Percentiles rank a stretch among this genome's conserved stretches.
Evolutionary conservation across 2,797 vertebrate species (phyloP).

Genomic region (Leptoclinus maculatus): DNA sequence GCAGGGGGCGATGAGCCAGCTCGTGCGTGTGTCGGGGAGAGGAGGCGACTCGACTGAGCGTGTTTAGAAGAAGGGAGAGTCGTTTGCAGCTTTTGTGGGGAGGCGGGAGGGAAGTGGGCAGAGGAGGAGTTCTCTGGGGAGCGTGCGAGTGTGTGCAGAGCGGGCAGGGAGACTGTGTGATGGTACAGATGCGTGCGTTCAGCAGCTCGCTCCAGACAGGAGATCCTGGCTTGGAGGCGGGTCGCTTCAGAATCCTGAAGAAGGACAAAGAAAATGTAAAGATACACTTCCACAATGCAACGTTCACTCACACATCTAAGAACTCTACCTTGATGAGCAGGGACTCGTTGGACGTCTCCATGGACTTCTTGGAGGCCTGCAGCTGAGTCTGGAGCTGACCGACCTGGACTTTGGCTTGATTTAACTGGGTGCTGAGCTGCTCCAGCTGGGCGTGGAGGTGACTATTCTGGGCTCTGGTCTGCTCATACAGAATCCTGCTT

Average conservation of each 20-base stretch:
- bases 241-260: slow-evolving; percentile 87
- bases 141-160: slow-evolving; percentile 16
- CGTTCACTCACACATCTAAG: not conserved
- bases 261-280: not conserved
- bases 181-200: slow-evolving; percentile 65
- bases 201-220: slow-evolving; percentile 81
- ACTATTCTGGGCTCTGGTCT: slow-evolving; percentile 54
- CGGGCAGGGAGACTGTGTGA: slow-evolving; percentile 35
- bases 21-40: slow-evolving; percentile 11
- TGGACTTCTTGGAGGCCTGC: slow-evolving; percentile 76
- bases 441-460: slow-evolving; percentile 81
- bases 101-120: slow-evolving; percentile 13
- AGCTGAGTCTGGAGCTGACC: slow-evolving; percentile 82
- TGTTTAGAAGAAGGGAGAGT: not conserved
- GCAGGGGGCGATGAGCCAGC: slow-evolving; percentile 35
- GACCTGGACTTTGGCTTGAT: slow-evolving; percentile 44
- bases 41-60: not conserved
- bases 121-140: slow-evolving; percentile 25
- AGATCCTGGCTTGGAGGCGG: slow-evolving; percentile 85
- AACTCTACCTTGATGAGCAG: slow-evolving; percentile 85
- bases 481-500: slow-evolving; percentile 48
- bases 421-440: slow-evolving; percentile 71
- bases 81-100: slow-evolving; percentile 27
- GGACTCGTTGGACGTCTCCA: slow-evolving; percentile 82
- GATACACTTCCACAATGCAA: not conserved